Evolutionary conservation across 2,888 invertebrate genomes (phyloP).

Genomic region (Campoplex nolae): DNA sequence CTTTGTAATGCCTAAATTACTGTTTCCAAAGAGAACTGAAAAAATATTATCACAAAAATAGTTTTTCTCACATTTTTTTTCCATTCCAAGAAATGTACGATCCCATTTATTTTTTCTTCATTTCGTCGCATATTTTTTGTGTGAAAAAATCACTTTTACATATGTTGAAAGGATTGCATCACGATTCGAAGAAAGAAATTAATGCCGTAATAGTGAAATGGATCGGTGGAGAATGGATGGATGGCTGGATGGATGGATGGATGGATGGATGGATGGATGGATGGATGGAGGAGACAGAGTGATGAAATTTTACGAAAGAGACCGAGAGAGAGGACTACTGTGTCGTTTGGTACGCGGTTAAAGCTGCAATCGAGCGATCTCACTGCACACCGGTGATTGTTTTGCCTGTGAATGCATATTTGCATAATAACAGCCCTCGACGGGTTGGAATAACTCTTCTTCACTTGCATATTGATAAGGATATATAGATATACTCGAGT

Average conservation of each 20-base stretch:
- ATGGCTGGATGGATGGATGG: conserved; percentile 15
- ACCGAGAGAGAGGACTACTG: conserved; percentile 20
- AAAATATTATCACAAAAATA: background rate
- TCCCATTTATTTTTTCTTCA: background rate
- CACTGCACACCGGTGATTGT: conserved; percentile 58
- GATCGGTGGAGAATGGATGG: conserved; percentile 1
- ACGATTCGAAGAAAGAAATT: conserved; percentile 8
- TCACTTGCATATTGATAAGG: conserved; percentile 24
- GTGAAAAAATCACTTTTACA: conserved; percentile 8
- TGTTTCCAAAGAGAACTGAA: background rate
- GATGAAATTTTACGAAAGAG: conserved; percentile 47
- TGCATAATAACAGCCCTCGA: conserved; percentile 65
- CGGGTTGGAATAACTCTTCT: conserved; percentile 60
- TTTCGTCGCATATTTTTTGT: background rate
- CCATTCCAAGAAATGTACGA: background rate
- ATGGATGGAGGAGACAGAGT: conserved; percentile 24
- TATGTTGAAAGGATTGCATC: background rate
- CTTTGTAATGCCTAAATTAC: background rate
- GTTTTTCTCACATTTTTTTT: background rate
- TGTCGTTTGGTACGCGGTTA: conserved; percentile 56
- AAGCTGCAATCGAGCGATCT: conserved; percentile 61
- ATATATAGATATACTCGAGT: conserved; percentile 3
- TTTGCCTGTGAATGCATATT: conserved; percentile 63
- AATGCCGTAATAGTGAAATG: conserved; percentile 26
- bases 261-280: conserved; percentile 6